Conservation (phyloP, 2,888 invertebrate species). For the Xestobium rufovillosum region DNA sequence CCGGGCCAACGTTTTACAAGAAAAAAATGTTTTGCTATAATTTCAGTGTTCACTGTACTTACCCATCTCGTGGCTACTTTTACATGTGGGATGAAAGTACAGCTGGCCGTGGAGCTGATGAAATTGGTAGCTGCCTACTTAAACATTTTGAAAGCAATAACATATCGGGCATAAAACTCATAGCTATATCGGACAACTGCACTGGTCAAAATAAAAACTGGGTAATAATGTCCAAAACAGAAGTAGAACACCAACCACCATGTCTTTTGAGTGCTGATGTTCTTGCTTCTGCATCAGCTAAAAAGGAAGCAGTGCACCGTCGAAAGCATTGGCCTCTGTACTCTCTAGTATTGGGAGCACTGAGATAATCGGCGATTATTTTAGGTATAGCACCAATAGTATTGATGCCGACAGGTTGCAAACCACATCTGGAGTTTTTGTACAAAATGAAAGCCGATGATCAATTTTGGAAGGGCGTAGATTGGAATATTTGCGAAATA, state of each 20-base stretch:
- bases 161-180: constrained; percentile 11
- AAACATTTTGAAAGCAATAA: constrained; percentile 13
- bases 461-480: constrained; percentile 9
- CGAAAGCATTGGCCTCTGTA: neutral
- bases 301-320: no score
- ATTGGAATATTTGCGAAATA: constrained; percentile 9
- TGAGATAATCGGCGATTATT: constrained; percentile 9
- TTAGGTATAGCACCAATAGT: constrained; percentile 7
- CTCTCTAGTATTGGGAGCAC: constrained; percentile 7
- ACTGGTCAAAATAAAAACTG: constrained; percentile 17
- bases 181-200: constrained; percentile 15
- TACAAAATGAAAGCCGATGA: constrained; percentile 10
- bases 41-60: constrained; percentile 10
- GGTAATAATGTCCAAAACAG: constrained; percentile 12
- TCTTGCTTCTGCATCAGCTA: no score
- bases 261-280: no score
- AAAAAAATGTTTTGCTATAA: constrained; percentile 14
- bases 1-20: constrained; percentile 15
- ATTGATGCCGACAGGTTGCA: constrained; percentile 13
- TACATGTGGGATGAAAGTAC: constrained; percentile 11
- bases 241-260: no score
- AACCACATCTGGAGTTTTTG: constrained; percentile 9
- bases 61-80: constrained; percentile 12
- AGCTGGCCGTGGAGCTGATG: constrained; percentile 11
- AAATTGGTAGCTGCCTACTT: constrained; percentile 13